Evolutionary conservation across 2,113 vertebrate species (phyloP).

Genomic region (Eurystomus gularis): DNA sequence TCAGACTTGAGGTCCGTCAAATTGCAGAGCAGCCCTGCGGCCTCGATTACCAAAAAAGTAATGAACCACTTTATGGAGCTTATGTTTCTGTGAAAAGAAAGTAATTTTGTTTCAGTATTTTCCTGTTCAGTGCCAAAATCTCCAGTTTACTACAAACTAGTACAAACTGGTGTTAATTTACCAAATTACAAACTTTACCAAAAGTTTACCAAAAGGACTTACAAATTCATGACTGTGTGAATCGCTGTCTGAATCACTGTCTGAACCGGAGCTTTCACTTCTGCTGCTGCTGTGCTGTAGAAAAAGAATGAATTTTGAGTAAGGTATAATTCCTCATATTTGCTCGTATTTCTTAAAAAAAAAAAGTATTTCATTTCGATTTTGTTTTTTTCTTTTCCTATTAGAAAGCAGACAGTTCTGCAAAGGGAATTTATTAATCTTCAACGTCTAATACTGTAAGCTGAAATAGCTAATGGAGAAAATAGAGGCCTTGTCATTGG

Average conservation of each 20-base stretch:
- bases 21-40: fast-evolving
- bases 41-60: fast-evolving
- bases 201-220: neutral
- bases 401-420: neutral
- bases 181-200: neutral
- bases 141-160: neutral
- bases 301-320: neutral
- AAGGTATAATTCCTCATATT: neutral
- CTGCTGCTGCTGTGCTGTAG: neutral
- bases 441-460: neutral
- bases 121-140: neutral
- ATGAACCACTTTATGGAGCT: fast-evolving
- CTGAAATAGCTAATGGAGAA: neutral
- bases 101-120: neutral
- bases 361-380: neutral
- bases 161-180: neutral
- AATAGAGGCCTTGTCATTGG: fast-evolving
- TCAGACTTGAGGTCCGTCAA: neutral
- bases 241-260: neutral
- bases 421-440: neutral
- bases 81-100: neutral
- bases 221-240: neutral
- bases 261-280: neutral
- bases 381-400: neutral
- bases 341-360: neutral